Evolutionary conservation across 2,113 vertebrate species (phyloP).

Genomic region (Orientallactaga bullata): DNA sequence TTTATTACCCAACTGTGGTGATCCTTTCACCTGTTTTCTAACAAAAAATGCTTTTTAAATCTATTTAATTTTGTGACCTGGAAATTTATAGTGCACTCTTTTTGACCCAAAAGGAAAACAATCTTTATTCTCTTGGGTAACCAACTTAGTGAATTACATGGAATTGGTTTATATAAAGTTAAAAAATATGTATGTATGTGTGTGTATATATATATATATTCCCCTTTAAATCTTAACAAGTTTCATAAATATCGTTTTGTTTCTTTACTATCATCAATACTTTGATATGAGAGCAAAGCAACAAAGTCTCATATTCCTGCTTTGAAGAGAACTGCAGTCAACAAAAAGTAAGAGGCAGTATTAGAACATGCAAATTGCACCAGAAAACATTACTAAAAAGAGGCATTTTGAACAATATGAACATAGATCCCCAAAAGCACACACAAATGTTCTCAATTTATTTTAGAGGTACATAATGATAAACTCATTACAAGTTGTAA

Average conservation of each 20-base stretch:
- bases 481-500: not conserved
- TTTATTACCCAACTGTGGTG: not conserved
- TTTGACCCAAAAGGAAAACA: conserved; percentile 24
- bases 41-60: not conserved
- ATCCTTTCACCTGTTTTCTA: not conserved
- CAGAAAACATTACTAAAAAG: not conserved
- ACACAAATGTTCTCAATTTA: not conserved
- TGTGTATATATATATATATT: not conserved
- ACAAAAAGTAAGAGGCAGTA: not conserved
- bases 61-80: conserved; percentile 4
- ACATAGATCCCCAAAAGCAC: not conserved
- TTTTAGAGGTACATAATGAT: not conserved
- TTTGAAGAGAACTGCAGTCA: not conserved
- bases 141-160: not conserved
- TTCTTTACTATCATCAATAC: not conserved
- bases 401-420: not conserved
- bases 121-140: not conserved
- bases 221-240: not conserved
- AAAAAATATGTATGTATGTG: too few relatives aligned
- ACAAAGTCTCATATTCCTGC: not conserved
- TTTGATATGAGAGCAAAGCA: not conserved
- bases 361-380: conserved; percentile 5
- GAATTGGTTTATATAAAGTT: not conserved
- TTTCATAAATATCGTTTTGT: not conserved
- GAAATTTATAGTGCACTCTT: not conserved